Evolutionary conservation across 2,113 vertebrate species (phyloP).

Genomic region (Leucosticte australis): DNA sequence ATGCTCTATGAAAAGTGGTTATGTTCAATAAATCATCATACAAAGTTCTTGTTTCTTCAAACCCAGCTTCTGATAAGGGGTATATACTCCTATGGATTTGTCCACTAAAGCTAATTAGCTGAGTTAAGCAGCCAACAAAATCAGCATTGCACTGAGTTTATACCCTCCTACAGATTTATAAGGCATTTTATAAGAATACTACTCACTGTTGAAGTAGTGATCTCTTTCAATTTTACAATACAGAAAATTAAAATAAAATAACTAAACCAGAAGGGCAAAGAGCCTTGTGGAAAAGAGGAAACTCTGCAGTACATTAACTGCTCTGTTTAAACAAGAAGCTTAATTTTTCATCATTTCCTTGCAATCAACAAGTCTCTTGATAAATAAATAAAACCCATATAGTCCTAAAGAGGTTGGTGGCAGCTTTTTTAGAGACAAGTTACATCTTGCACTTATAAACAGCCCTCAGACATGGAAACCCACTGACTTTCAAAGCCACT

Average conservation of each 20-base stretch:
- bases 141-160: background rate
- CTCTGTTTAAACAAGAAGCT: constrained; percentile 62
- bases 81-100: background rate
- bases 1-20: background rate
- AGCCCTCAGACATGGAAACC: background rate
- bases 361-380: constrained; percentile 44
- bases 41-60: background rate
- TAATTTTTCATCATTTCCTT: constrained; percentile 62
- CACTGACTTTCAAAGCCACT: background rate
- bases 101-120: background rate
- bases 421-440: background rate
- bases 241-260: constrained; percentile 1
- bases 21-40: background rate
- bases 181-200: background rate
- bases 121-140: constrained; percentile 29
- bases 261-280: constrained; percentile 6
- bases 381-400: background rate
- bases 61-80: background rate
- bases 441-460: background rate
- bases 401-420: background rate
- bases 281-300: background rate
- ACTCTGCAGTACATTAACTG: constrained; percentile 43
- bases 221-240: constrained; percentile 14
- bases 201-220: background rate
- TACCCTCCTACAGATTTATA: background rate